These are phyloP conservation scores for Oconnorella tubifera DNA, from an alignment of 2,888 invertebrate genomes.

Conservation along the genomic window DNA sequence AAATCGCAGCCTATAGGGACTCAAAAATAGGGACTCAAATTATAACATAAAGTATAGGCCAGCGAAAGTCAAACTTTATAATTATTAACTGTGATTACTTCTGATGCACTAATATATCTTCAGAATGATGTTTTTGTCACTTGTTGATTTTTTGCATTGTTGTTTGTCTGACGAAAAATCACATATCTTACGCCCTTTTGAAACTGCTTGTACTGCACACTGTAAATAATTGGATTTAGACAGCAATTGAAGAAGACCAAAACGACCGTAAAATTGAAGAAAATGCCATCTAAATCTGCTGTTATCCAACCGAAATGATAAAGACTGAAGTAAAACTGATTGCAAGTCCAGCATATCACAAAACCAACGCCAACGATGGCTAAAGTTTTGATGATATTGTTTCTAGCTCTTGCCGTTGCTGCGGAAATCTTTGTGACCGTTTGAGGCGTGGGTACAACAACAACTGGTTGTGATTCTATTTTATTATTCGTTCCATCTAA, in stretches of 20 bases:
- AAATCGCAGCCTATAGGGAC: too few species aligned
- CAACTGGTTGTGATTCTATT: neutral
- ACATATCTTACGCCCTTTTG: constrained; percentile 17
- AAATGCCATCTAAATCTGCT: constrained; percentile 7
- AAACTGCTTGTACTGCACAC: constrained; percentile 27
- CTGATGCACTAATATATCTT: too few species aligned
- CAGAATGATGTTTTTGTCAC: too few species aligned
- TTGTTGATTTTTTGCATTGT: too few species aligned
- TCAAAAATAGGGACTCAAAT: too few species aligned
- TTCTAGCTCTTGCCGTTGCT: neutral
- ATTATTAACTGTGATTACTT: too few species aligned
- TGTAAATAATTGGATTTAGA: constrained; percentile 33
- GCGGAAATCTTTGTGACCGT: too few species aligned
- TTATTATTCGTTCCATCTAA: neutral
- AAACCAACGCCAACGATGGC: constrained; percentile 1
- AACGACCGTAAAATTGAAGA: constrained; percentile 15
- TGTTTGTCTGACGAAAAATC: too few species aligned
- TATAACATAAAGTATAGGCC: too few species aligned
- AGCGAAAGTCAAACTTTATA: too few species aligned
- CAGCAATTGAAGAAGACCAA: constrained; percentile 30
- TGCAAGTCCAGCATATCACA: neutral
- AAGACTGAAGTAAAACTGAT: neutral
- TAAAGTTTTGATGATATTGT: constrained; percentile 1
- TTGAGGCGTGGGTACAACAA: too few species aligned
- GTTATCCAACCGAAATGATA: neutral